phyloP scores from a whole-genome alignment of 2,113 vertebrate genomes.

The Globicephala melas region DNA sequence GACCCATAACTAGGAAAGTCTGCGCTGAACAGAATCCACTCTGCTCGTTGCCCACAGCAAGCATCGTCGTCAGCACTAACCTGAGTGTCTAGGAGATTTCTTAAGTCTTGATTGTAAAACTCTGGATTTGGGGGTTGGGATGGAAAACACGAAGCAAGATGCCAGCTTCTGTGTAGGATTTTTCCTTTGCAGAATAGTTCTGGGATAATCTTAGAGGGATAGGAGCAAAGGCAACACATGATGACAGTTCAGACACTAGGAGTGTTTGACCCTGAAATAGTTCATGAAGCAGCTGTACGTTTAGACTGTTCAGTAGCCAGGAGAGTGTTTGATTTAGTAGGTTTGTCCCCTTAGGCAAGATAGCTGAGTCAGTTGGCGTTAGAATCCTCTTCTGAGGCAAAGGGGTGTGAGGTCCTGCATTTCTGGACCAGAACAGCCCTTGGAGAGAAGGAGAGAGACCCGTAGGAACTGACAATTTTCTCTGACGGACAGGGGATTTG shows the following conservation, averaged over 20 bases:
- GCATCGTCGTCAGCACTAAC: not conserved
- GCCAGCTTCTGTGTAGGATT: not conserved
- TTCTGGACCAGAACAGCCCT: not conserved
- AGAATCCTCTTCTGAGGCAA: not conserved
- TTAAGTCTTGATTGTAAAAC: not conserved
- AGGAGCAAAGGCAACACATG: not conserved
- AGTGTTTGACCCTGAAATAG: not conserved
- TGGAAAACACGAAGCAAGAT: not conserved
- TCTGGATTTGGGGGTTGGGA: not conserved
- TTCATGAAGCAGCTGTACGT: not conserved
- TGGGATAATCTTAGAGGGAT: not conserved
- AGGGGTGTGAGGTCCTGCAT: not conserved
- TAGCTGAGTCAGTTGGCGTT: not conserved
- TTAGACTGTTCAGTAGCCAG: not conserved
- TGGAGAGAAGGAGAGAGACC: not conserved
- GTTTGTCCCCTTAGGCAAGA: not conserved
- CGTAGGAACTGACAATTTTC: not conserved
- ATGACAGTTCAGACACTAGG: not conserved
- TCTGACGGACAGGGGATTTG: not conserved
- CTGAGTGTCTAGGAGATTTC: not conserved
- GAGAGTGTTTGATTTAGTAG: not conserved
- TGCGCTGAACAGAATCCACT: not conserved
- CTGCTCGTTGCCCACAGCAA: not conserved
- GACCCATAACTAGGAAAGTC: not conserved
- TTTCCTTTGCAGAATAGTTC: not conserved